phyloP scores from a whole-genome alignment of 2,888 invertebrate species.

The Trissolcus japonicus region DNA sequence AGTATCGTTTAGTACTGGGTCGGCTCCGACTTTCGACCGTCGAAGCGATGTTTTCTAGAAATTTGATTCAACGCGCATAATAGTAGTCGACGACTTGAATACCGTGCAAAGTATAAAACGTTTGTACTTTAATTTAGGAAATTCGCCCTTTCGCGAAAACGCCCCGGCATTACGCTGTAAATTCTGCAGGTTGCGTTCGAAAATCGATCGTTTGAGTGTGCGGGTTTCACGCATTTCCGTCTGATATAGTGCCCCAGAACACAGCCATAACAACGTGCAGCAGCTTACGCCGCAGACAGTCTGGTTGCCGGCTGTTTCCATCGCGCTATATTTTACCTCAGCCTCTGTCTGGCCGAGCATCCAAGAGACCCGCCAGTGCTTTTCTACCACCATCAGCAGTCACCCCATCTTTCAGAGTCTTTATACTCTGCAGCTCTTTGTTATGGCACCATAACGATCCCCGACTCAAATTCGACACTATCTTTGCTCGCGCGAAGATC shows the following conservation, averaged over 20 bases:
- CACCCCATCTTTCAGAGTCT: constrained; percentile 52
- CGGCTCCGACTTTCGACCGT: too few species aligned
- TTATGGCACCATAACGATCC: constrained; percentile 61
- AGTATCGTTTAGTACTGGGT: too few species aligned
- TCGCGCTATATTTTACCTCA: constrained; percentile 31
- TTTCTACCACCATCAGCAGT: constrained; percentile 45
- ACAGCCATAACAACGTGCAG: constrained; percentile 25
- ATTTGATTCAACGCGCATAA: too few species aligned
- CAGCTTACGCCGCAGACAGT: constrained; percentile 48
- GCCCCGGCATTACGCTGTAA: neutral
- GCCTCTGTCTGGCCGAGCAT: constrained; percentile 34
- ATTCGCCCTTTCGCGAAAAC: neutral
- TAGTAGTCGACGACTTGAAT: too few species aligned
- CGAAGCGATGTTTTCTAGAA: too few species aligned
- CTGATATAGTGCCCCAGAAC: constrained; percentile 55
- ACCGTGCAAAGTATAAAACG: too few species aligned
- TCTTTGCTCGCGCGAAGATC: constrained; percentile 51
- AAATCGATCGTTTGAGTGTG: constrained; percentile 43
- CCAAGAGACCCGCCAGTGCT: constrained; percentile 32
- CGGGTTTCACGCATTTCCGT: constrained; percentile 45
- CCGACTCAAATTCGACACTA: constrained; percentile 60
- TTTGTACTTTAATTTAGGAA: neutral
- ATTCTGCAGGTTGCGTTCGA: constrained; percentile 29
- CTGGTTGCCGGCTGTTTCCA: constrained; percentile 59
- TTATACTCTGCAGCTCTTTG: constrained; percentile 65